Percentiles rank a stretch among this genome's conserved stretches.
phyloP scores from a whole-genome alignment of 2,113 vertebrate species.

The Perognathus longimembris region DNA sequence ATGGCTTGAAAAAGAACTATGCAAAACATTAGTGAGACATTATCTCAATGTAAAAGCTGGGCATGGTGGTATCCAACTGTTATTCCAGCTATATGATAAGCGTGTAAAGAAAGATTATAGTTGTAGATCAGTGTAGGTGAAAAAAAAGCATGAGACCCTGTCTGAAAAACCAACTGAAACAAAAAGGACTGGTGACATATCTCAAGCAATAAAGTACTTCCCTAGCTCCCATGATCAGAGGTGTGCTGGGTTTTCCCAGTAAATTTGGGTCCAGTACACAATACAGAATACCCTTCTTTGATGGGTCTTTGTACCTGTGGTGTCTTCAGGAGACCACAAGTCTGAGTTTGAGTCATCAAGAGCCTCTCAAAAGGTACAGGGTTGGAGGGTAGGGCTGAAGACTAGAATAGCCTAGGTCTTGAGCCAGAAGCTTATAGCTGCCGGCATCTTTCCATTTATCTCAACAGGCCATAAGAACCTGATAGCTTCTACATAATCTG shows the following conservation, averaged over 20 bases:
- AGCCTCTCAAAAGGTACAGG: neutral
- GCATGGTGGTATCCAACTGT: too few relatives aligned
- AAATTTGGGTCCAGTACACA: neutral
- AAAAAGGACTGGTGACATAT: too few relatives aligned
- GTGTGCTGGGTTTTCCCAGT: neutral
- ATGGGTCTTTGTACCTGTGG: neutral
- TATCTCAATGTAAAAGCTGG: too few relatives aligned
- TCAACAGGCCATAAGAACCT: neutral
- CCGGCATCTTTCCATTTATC: neutral
- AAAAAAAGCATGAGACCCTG: too few relatives aligned
- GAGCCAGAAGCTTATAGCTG: neutral
- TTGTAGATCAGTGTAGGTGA: too few relatives aligned
- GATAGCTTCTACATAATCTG: neutral
- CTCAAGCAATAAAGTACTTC: too few relatives aligned
- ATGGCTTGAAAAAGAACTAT: too few relatives aligned
- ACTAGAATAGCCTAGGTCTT: neutral
- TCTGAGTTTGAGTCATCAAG: neutral
- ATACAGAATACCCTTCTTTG: neutral
- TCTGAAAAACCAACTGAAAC: too few relatives aligned
- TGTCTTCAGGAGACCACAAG: neutral
- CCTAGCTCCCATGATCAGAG: neutral
- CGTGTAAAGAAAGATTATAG: too few relatives aligned
- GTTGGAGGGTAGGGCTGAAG: accelerated
- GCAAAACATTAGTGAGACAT: too few relatives aligned
- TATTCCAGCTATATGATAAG: too few relatives aligned